These are phyloP conservation scores for Heliornis fulica DNA, from an alignment of 2,113 vertebrate genomes.

Conservation along the genomic window DNA sequence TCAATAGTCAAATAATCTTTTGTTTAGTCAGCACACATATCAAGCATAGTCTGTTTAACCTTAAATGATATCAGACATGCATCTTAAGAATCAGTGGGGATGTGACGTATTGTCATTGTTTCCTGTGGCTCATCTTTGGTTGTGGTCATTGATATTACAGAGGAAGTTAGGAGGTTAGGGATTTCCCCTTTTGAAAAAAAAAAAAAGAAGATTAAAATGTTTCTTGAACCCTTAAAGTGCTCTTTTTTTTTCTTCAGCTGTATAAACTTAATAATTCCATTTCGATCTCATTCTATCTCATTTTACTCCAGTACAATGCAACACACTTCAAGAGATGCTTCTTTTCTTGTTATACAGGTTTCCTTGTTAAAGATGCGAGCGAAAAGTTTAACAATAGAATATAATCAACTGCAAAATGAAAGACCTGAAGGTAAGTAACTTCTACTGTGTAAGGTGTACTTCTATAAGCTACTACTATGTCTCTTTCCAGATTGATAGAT, in stretches of 20 bases:
- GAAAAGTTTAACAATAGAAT: conserved; percentile 57
- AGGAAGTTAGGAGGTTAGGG: not conserved
- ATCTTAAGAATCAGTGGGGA: not conserved
- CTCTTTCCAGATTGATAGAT: not conserved
- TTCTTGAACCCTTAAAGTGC: not conserved
- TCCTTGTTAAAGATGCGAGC: conserved; percentile 35
- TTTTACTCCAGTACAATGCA: not conserved
- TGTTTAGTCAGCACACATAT: not conserved
- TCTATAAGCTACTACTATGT: not conserved
- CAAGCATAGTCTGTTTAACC: not conserved
- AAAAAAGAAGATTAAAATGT: not conserved
- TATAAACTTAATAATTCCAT: not conserved
- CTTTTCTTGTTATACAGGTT: conserved; percentile 52
- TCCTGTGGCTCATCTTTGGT: not conserved
- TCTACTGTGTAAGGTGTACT: not conserved
- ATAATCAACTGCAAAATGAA: conserved; percentile 44
- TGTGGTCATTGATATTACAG: not conserved
- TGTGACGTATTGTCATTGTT: not conserved
- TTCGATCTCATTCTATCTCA: not conserved
- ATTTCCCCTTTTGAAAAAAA: not conserved
- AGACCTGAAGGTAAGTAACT: conserved; percentile 71
- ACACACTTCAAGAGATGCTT: not conserved
- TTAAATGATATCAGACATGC: not conserved
- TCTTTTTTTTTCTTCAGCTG: not conserved
- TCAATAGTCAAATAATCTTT: no score